Conservation (phyloP, 2,888 invertebrate species). For the Lacanobia wlatinum region DNA sequence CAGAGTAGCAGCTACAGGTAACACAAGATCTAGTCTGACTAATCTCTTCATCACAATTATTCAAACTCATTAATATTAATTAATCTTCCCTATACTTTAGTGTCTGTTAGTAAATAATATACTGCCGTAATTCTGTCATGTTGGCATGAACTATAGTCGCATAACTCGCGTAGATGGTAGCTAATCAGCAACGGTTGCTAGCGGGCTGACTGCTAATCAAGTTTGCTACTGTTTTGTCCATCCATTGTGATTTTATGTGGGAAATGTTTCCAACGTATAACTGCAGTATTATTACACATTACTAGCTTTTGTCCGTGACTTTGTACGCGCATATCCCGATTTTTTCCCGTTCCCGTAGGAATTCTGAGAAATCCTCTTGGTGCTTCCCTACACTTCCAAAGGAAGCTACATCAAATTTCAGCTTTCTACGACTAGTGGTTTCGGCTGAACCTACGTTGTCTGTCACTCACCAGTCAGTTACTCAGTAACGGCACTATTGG, state of each 20-base stretch:
- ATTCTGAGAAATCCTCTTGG: too few relatives aligned
- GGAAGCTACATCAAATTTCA: too few relatives aligned
- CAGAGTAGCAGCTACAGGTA: background rate
- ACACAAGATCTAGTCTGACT: background rate
- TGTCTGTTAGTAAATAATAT: background rate
- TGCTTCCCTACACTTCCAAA: too few relatives aligned
- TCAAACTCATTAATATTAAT: background rate
- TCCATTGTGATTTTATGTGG: constrained; percentile 8
- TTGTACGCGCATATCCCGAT: too few relatives aligned
- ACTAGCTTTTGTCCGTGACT: too few relatives aligned
- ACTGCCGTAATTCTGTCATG: constrained; percentile 3
- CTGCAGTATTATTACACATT: too few relatives aligned
- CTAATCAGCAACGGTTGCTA: constrained; percentile 30
- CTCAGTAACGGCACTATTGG: background rate
- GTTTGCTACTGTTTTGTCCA: constrained; percentile 16
- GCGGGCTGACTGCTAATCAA: constrained; percentile 34
- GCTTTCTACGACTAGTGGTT: too few relatives aligned
- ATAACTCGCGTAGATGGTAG: constrained; percentile 21
- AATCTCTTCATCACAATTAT: background rate
- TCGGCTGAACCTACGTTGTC: too few relatives aligned
- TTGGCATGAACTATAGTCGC: constrained; percentile 16
- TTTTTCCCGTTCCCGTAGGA: too few relatives aligned
- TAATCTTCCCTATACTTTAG: background rate
- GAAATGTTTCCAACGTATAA: background rate
- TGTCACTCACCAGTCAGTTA: too few relatives aligned